Evolutionary conservation across 2,888 invertebrate genomes (phyloP).

Genomic region (Drosophila mimetica): DNA sequence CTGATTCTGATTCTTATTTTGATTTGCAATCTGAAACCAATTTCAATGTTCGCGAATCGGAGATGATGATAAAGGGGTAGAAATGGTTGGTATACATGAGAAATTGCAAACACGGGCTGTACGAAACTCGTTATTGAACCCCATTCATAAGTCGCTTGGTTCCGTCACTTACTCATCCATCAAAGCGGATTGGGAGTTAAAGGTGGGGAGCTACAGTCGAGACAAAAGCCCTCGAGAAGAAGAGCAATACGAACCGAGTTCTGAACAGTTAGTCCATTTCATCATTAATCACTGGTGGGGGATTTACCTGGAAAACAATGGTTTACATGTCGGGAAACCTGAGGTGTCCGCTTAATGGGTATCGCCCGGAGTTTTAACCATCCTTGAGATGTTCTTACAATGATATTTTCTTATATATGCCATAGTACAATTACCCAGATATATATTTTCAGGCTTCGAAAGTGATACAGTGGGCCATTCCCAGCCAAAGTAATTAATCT

Average conservation of each 20-base stretch:
- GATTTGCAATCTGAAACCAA: not conserved
- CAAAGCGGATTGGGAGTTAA: slow-evolving; percentile 4
- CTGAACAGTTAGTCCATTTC: slow-evolving; percentile 14
- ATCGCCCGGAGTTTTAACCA: not conserved
- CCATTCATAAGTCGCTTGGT: slow-evolving; percentile 62
- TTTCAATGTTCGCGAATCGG: not conserved
- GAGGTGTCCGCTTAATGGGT: slow-evolving; percentile 7
- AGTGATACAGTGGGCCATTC: not conserved
- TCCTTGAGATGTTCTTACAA: not conserved
- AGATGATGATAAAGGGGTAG: slow-evolving; percentile 8
- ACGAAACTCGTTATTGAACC: slow-evolving; percentile 45
- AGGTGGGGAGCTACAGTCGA: not conserved
- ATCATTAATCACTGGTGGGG: slow-evolving; percentile 19
- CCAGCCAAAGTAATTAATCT: not conserved
- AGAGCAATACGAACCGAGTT: slow-evolving; percentile 1
- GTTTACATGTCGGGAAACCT: slow-evolving; percentile 8
- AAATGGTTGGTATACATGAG: slow-evolving; percentile 19
- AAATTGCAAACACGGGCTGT: slow-evolving; percentile 6
- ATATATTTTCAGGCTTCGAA: too few relatives aligned
- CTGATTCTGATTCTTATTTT: not conserved
- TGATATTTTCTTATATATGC: too few relatives aligned
- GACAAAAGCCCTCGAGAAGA: slow-evolving; percentile 1
- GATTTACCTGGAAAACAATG: slow-evolving; percentile 12
- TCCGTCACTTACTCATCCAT: slow-evolving; percentile 33
- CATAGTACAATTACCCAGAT: too few relatives aligned